A percentile compares a stretch with the other conserved stretches of the same genome.
Evolutionary conservation across 2,113 vertebrate species (phyloP).

Genomic region (Rhinoderma darwinii): DNA sequence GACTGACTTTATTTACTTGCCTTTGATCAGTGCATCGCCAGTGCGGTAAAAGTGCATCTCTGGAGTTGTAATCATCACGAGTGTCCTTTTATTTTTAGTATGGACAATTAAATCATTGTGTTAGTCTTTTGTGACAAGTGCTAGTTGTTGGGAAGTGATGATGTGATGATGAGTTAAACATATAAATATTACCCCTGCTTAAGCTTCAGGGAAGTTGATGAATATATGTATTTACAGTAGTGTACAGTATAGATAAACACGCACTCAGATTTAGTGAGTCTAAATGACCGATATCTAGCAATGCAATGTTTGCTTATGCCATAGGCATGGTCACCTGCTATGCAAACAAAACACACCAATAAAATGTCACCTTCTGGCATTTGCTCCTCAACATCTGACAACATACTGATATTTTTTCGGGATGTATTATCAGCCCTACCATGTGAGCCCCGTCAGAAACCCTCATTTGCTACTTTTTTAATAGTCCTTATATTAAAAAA

Average conservation of each 20-base stretch:
- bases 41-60: neutral
- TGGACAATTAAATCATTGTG: slow-evolving; percentile 27
- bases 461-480: too few species aligned
- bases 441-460: neutral
- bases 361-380: neutral
- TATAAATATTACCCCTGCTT: too few species aligned
- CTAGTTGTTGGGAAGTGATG: slow-evolving; percentile 29
- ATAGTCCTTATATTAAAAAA: too few species aligned
- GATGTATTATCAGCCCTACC: too few species aligned
- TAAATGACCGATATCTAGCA: neutral
- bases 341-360: neutral
- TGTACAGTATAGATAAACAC: neutral
- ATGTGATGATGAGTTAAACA: slow-evolving; percentile 25
- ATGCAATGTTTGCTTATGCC: neutral
- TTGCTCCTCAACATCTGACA: neutral
- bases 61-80: neutral
- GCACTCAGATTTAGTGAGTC: neutral
- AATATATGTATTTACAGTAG: neutral
- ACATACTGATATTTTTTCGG: neutral
- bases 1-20: slow-evolving; percentile 3
- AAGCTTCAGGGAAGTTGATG: too few species aligned
- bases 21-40: neutral
- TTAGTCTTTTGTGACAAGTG: slow-evolving; percentile 26
- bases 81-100: slow-evolving; percentile 23
- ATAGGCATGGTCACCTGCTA: neutral